Evolutionary conservation across 2,113 vertebrate species (phyloP).

Genomic region (Cavia porcellus): DNA sequence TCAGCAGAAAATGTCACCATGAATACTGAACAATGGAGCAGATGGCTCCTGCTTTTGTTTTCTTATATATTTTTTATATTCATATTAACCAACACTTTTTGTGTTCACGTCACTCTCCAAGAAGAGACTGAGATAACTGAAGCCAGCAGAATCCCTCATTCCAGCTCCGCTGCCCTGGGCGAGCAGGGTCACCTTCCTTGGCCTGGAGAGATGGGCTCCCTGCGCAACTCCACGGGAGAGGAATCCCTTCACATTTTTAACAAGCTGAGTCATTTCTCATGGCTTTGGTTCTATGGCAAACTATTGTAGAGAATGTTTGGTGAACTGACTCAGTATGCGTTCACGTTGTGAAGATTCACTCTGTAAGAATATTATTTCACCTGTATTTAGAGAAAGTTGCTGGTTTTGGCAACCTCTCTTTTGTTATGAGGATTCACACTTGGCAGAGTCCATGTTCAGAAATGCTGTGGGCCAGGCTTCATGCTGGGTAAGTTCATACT

Average conservation of each 20-base stretch:
- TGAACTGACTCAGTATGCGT: slow-evolving; percentile 64
- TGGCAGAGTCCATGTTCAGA: slow-evolving; percentile 62
- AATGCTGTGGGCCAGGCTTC: slow-evolving; percentile 38
- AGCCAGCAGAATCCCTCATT: neutral
- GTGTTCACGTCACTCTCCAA: neutral
- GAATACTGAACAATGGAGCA: neutral
- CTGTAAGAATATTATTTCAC: slow-evolving; percentile 72
- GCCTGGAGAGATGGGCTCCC: neutral
- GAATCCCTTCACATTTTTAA: neutral
- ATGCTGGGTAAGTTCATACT: slow-evolving; percentile 48
- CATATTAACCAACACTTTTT: neutral
- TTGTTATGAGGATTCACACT: slow-evolving; percentile 56
- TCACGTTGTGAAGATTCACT: slow-evolving; percentile 69
- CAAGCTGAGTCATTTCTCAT: neutral
- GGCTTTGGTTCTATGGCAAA: slow-evolving; percentile 27
- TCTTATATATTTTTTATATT: neutral
- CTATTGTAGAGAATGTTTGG: slow-evolving; percentile 1
- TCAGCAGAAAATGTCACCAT: slow-evolving; percentile 30
- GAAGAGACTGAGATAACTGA: neutral
- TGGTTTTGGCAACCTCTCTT: slow-evolving; percentile 63
- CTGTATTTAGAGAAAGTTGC: slow-evolving; percentile 69
- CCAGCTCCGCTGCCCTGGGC: neutral
- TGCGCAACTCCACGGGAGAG: neutral
- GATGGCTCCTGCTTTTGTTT: neutral
- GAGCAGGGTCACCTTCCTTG: neutral